phyloP scores from a whole-genome alignment of 2,888 invertebrate species.

The Ophioninae sp. region DNA sequence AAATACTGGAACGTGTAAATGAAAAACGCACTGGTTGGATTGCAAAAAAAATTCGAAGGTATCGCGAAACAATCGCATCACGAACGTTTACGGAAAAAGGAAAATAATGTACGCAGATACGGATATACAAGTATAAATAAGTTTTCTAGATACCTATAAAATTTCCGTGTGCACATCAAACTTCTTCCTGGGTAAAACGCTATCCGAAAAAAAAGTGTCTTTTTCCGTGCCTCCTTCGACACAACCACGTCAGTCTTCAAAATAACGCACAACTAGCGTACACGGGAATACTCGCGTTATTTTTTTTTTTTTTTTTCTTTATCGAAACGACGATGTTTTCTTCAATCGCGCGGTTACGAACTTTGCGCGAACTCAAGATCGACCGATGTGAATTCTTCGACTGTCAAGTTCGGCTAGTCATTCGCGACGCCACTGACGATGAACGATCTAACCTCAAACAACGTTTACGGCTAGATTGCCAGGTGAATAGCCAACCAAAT shows the following conservation, averaged over 20 bases:
- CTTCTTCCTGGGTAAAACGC: background rate
- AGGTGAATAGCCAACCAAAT: constrained; percentile 64
- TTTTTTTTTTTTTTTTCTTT: background rate
- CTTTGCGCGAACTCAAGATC: background rate
- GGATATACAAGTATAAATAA: background rate
- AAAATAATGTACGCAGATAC: too few species aligned
- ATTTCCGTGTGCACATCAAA: constrained; percentile 36
- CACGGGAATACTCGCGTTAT: background rate
- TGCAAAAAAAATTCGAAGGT: too few species aligned
- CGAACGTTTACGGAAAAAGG: too few species aligned
- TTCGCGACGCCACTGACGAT: constrained; percentile 56
- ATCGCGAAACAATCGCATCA: too few species aligned
- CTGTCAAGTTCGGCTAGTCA: constrained; percentile 52
- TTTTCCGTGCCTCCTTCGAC: background rate
- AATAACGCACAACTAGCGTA: background rate
- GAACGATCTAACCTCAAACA: constrained; percentile 61
- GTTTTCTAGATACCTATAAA: constrained; percentile 34
- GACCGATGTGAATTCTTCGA: constrained; percentile 29
- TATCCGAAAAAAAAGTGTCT: too few species aligned
- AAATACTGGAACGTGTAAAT: too few species aligned
- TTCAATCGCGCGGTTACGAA: background rate
- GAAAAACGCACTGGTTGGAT: too few species aligned
- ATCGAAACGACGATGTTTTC: too few species aligned
- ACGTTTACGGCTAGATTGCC: constrained; percentile 61
- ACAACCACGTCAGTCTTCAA: constrained; percentile 7